A percentile compares a stretch with the other conserved stretches of the same genome.
These are phyloP conservation scores for Rhynchotus rufescens DNA, from an alignment of 2,797 vertebrate species.

Conservation along the genomic window DNA sequence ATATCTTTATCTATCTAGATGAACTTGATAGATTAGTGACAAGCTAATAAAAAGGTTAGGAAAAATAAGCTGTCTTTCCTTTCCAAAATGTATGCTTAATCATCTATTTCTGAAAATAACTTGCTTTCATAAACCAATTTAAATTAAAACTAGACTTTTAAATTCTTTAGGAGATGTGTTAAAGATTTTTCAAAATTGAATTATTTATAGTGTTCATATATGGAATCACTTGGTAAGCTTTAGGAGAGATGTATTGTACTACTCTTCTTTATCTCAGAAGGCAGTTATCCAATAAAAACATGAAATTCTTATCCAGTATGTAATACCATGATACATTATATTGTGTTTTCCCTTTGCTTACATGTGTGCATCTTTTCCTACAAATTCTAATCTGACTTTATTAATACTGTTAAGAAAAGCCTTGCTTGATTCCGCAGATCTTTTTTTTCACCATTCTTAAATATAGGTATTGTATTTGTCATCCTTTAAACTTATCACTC, in stretches of 20 bases:
- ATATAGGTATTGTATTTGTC: not conserved
- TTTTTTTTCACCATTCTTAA: not conserved
- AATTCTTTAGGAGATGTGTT: not conserved
- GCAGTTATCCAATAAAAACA: not conserved
- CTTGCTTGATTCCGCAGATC: not conserved
- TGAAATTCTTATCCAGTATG: not conserved
- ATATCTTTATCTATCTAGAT: not conserved
- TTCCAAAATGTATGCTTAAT: not conserved
- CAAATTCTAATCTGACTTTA: not conserved
- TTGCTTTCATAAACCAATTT: not conserved
- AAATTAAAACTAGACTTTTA: slow-evolving; percentile 1
- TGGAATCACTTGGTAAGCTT: not conserved
- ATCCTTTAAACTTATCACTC: not conserved
- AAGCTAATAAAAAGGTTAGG: not conserved
- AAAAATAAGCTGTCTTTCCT: not conserved
- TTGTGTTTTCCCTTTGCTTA: not conserved
- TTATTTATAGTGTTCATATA: not conserved
- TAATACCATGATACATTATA: not conserved
- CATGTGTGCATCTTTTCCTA: not conserved
- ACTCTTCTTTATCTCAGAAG: not conserved
- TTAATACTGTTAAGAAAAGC: not conserved
- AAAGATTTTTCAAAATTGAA: not conserved
- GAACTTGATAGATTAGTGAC: not conserved
- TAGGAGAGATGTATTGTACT: not conserved
- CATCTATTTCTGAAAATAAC: not conserved